phyloP scores from a whole-genome alignment of 92 coral and sea anemone genomes.

The Phymanthus crucifer region DNA sequence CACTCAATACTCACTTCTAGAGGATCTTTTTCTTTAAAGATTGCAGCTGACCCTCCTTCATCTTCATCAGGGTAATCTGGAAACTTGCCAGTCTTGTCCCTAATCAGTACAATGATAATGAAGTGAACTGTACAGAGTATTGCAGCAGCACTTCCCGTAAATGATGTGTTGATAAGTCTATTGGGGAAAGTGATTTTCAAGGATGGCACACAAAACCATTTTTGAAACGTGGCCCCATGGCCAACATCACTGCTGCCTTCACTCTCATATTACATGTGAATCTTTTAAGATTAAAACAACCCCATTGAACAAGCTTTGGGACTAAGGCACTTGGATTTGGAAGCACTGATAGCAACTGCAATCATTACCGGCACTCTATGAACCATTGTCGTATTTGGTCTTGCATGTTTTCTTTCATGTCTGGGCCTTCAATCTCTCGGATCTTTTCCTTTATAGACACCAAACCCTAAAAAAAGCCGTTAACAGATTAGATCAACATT shows the following conservation, averaged over 20 bases:
- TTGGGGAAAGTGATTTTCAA: no score
- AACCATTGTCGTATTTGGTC: slow-evolving; percentile 98
- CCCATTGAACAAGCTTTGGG: no score
- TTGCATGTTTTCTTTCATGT: slow-evolving; percentile 99
- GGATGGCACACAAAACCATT: no score
- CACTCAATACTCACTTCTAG: slow-evolving; percentile 56
- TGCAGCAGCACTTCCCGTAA: no score
- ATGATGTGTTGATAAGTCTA: no score
- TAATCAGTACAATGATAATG: slow-evolving; percentile 14
- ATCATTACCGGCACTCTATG: slow-evolving; percentile 89
- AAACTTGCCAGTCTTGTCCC: slow-evolving; percentile 95
- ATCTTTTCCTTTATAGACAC: slow-evolving; percentile 91
- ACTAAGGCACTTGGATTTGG: neutral
- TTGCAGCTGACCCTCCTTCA: slow-evolving; percentile 94
- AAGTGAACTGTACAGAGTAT: neutral
- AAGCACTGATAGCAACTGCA: neutral
- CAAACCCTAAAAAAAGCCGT: slow-evolving; percentile 52
- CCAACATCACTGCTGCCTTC: no score
- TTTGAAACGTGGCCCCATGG: no score
- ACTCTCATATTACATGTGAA: no score
- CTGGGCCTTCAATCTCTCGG: slow-evolving; percentile 96
- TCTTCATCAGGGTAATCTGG: slow-evolving; percentile 96
- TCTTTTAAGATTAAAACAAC: no score
- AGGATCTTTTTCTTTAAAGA: slow-evolving; percentile 94
- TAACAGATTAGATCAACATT: neutral